Conservation (phyloP, 1,140 invertebrate genomes). For the Rhopalosiphum maidis region DNA sequence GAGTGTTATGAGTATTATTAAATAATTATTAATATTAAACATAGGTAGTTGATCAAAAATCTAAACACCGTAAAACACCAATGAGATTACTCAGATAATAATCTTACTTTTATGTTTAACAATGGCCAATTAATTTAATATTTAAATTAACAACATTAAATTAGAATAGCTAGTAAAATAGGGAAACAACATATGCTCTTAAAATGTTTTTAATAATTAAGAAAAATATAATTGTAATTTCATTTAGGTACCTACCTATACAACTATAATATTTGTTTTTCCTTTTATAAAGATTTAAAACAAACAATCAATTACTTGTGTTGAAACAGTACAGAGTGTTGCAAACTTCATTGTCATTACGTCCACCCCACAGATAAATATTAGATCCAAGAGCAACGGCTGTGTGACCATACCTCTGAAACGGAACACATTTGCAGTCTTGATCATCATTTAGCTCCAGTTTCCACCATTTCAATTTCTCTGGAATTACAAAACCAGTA, state of each 20-base stretch:
- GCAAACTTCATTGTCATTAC: conserved; percentile 83
- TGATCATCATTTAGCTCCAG: conserved; percentile 57
- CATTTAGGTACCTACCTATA: not conserved
- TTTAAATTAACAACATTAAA: not conserved
- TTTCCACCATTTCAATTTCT: conserved; percentile 50
- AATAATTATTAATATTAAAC: not conserved
- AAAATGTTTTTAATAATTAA: not conserved
- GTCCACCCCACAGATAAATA: conserved; percentile 88
- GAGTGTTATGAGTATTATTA: not conserved
- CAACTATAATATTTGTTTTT: not conserved
- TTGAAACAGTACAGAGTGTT: conserved; percentile 81
- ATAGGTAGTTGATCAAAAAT: not conserved
- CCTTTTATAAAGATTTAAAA: not conserved
- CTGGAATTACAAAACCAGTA: not conserved
- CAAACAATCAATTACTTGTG: conserved; percentile 65
- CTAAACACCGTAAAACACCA: not conserved
- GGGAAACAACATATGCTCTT: not conserved
- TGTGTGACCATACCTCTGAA: conserved; percentile 85
- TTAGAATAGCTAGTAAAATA: not conserved
- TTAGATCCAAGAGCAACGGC: conserved; percentile 78
- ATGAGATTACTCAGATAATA: not conserved
- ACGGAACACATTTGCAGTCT: conserved; percentile 63
- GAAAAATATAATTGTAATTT: not conserved
- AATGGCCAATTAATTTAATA: not conserved
- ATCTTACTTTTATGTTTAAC: not conserved